Evolutionary conservation across 2,888 invertebrate genomes (phyloP), one percentile per base, ranked within the genome.

Genomic region (Orthosia gracilis): DNA sequence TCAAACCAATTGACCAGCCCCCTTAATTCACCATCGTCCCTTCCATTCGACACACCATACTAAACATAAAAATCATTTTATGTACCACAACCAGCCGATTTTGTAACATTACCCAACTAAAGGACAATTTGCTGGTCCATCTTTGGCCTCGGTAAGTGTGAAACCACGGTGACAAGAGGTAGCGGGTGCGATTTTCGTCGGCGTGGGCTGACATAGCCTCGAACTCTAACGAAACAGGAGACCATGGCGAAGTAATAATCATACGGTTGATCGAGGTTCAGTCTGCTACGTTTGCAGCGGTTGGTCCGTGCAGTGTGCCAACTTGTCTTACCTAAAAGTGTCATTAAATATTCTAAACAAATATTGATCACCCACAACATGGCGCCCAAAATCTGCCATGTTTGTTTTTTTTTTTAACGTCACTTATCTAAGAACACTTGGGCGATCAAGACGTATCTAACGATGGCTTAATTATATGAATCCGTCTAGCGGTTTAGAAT

Each of bases 61-160:
- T 65, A 49, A 55, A 63, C 50, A 75, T 86, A 84, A 84, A 84
- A 73, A 63, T 50, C 31, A 50, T 71, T 77, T 76, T 86, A 78
- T 76, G 73, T 49, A n/a, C 76, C 73, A 74, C 84, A 65, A 68
- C 72, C 57, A 74, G 18, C 69, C 84, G 49, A 74, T 85, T 55
- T 62, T 59, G 31, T 64, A 40, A 62, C 68, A 62, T 59, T 66
- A 63, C 66, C 73, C 58, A 69, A 70, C 70, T 72, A 76, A 69
- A 76, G 63, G 82, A 69, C 86, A 70, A 78, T 86, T 86, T 79
- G 69, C 78, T 70, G 73, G 84, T 70, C 64, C 75, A 63, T 76
- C 73, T 86, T 71, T 80, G 54, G 73, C 73, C 49, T 49, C 9
- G 1, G 1, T 13, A 1, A 55, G 26, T 49, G 26, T 54, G 12